phyloP scores from a whole-genome alignment of 2,797 vertebrate species.

The Intellagama lesueurii region DNA sequence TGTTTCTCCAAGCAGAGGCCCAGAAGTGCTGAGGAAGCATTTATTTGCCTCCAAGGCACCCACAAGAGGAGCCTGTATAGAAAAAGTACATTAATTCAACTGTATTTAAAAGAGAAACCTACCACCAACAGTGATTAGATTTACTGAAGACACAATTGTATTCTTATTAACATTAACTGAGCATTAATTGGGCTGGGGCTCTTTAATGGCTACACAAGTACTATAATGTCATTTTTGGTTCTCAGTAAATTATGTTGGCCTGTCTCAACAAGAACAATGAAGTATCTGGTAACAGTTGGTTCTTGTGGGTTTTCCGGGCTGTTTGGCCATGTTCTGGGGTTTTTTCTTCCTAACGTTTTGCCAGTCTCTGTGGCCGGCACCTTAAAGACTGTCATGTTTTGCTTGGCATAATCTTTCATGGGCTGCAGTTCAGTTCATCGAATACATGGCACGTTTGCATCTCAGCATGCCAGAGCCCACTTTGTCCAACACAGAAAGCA shows the following conservation, averaged over 20 bases:
- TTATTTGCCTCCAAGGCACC: not conserved
- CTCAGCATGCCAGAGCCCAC: too few species aligned
- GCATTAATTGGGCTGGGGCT: not conserved
- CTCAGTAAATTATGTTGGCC: not conserved
- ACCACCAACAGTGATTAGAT: not conserved
- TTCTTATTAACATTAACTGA: not conserved
- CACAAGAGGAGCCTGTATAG: not conserved
- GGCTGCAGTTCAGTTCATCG: too few species aligned
- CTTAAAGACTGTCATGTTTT: too few species aligned
- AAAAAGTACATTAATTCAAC: not conserved
- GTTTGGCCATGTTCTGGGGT: too few species aligned
- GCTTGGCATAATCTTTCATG: too few species aligned
- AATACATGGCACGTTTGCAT: too few species aligned
- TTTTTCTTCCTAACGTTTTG: too few species aligned
- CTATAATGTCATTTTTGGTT: not conserved
- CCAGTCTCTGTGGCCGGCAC: too few species aligned
- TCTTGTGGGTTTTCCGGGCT: too few species aligned
- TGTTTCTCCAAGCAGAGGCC: slow-evolving; percentile 26
- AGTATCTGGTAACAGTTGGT: too few species aligned
- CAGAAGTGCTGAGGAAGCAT: slow-evolving; percentile 33
- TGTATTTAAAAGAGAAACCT: not conserved
- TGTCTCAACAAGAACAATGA: too few species aligned
- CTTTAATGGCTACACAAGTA: not conserved
- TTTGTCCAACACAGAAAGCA: too few species aligned
- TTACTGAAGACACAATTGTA: not conserved